phyloP scores from a whole-genome alignment of 2,888 invertebrate genomes.

The Griposia aprilina region DNA sequence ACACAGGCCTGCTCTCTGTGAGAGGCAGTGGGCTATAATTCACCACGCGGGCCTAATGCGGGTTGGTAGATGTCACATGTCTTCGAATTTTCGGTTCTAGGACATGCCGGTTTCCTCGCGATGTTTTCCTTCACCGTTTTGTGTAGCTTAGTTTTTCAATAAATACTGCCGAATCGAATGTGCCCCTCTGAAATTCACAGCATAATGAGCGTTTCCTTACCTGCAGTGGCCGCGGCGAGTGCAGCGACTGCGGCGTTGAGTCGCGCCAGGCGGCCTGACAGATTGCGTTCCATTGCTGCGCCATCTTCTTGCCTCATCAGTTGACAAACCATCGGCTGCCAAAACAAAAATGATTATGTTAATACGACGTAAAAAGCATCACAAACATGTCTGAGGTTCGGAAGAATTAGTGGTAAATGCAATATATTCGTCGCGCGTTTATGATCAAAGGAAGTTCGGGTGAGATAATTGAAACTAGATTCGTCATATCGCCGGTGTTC shows the following conservation, averaged over 20 bases:
- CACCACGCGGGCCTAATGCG: too few species aligned
- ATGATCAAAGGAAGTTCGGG: not conserved
- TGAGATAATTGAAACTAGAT: not conserved
- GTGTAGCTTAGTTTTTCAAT: not conserved
- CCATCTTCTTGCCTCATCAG: slow-evolving; percentile 53
- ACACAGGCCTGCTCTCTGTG: not conserved
- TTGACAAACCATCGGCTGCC: slow-evolving; percentile 33
- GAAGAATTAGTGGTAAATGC: not conserved
- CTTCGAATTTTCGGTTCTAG: too few species aligned
- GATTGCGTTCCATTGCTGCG: slow-evolving; percentile 46
- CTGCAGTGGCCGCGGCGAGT: slow-evolving; percentile 54
- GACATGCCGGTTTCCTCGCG: too few species aligned
- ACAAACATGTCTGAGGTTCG: not conserved
- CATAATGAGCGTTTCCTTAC: not conserved
- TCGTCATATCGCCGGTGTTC: not conserved
- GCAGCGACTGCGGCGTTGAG: slow-evolving; percentile 73
- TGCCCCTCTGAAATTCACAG: not conserved
- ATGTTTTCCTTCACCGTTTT: too few species aligned
- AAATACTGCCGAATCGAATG: not conserved
- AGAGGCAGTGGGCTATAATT: not conserved
- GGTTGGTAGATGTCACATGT: too few species aligned
- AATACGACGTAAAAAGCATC: not conserved
- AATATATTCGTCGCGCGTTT: not conserved
- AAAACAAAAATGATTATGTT: fast-evolving
- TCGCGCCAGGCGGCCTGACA: slow-evolving; percentile 63